Base-by-base conservation (phyloP, 2,113 vertebrate species). In the Columba livia region DNA sequence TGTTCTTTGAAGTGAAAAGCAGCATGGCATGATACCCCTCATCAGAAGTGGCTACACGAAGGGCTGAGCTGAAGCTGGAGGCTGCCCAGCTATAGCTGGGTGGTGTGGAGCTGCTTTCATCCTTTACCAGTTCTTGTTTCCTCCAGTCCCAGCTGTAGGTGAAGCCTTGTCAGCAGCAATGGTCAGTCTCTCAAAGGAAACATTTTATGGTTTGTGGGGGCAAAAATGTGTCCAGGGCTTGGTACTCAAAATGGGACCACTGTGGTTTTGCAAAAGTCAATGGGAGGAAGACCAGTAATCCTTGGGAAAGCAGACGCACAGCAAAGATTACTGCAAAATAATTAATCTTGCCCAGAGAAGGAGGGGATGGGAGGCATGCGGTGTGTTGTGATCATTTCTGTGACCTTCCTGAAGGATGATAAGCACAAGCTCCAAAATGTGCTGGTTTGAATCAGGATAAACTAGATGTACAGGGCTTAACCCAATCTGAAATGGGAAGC, bases 1-100 rank as follows among this genome's bases (percentile, higher is more conserved):
- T 65, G 58, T 40, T 78, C 88, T 94, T 94, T 94, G 86, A 92
- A 87, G 91, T 72, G 65, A 86, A 64, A 65, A 95, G 90, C 70
- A 50, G 36, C 3, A 1, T 82, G 56, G 61, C 53, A 62, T 38
- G 79, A 75, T 89, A 79, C 62, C 17, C 86, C 36, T 92, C 38
- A 29, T 18, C 65, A 54, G 64, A 67, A 88, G 85, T 0, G 1
- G 65, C 67, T 89, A 62, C 66, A 29, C 3, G 2, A 83, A 84
- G 64, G 60, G 53, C 54, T 29, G 9, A 87, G 70, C 32, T 61
- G 75, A 78, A 79, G 79, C 67, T 53, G 56, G 62, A 91, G 85
- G 48, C 56, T 90, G 75, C 78, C 44, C 60, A 23, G 40, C 54
- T 54, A 31, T 15, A 21, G 60, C 48, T 64, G 2, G 0, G 26